These are phyloP conservation scores for Spialia ferax DNA, from an alignment of 2,888 invertebrate species.

Conservation along the genomic window DNA sequence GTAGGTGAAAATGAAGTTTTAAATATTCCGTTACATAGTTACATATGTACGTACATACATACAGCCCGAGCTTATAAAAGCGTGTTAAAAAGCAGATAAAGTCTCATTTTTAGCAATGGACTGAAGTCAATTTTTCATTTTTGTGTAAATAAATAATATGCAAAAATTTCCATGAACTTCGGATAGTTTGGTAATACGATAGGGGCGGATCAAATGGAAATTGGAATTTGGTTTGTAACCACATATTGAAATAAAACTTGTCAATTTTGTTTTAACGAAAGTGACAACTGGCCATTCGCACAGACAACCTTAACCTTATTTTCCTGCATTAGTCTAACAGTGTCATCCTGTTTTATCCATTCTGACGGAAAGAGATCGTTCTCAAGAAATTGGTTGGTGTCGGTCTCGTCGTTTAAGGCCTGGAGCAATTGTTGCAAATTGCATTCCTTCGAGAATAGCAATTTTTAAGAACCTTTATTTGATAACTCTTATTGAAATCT, in stretches of 20 bases:
- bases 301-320: conserved; percentile 18
- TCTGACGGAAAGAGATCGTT: conserved; percentile 38
- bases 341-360: conserved; percentile 36
- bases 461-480: too few relatives aligned
- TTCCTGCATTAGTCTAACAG: conserved; percentile 36
- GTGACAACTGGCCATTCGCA: background rate
- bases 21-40: too few relatives aligned
- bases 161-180: too few relatives aligned
- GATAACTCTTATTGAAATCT: too few relatives aligned
- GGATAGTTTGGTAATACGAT: too few relatives aligned
- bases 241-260: background rate
- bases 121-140: too few relatives aligned
- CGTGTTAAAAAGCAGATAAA: too few relatives aligned
- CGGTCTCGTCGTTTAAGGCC: conserved; percentile 15
- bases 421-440: background rate
- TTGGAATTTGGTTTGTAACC: background rate
- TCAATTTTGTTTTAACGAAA: background rate
- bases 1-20: too few relatives aligned
- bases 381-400: conserved; percentile 28
- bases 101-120: too few relatives aligned
- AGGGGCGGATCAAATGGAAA: background rate
- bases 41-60: too few relatives aligned
- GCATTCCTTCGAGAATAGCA: background rate
- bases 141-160: too few relatives aligned
- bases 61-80: too few relatives aligned